A percentile compares a stretch with the other conserved stretches of the same genome.
These are phyloP conservation scores for Antechinus flavipes DNA, from an alignment of 2,113 vertebrate species.

Conservation along the genomic window DNA sequence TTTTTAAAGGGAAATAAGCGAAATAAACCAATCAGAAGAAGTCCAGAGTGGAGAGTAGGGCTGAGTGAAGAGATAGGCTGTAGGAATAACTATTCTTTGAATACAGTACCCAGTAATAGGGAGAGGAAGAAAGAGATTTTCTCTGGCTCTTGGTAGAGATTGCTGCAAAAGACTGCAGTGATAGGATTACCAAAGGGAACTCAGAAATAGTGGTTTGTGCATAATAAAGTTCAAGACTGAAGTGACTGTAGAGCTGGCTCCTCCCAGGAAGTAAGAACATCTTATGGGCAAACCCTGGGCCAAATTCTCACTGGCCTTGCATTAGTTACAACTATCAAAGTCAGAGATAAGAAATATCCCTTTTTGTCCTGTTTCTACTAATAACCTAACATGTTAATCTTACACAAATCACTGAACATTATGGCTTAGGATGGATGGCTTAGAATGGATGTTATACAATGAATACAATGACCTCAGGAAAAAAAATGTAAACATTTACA, in stretches of 20 bases:
- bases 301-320: background rate
- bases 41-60: background rate
- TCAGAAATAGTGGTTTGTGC: background rate
- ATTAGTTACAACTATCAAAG: background rate
- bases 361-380: constrained; percentile 17
- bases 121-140: background rate
- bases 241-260: background rate
- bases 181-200: background rate
- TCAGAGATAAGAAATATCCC: constrained; percentile 29
- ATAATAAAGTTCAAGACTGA: background rate
- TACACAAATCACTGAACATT: constrained; percentile 11
- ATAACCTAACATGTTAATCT: constrained; percentile 14
- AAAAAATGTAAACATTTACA: no score
- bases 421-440: no score
- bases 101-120: background rate
- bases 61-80: background rate
- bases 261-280: background rate
- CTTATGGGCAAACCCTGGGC: background rate
- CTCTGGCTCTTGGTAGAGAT: background rate
- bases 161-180: background rate
- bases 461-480: no score
- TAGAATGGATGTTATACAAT: no score
- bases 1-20: background rate
- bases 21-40: background rate
- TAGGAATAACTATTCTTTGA: background rate